phyloP scores from a whole-genome alignment of 2,797 vertebrate species.

The Spinibarbus caldwelli region DNA sequence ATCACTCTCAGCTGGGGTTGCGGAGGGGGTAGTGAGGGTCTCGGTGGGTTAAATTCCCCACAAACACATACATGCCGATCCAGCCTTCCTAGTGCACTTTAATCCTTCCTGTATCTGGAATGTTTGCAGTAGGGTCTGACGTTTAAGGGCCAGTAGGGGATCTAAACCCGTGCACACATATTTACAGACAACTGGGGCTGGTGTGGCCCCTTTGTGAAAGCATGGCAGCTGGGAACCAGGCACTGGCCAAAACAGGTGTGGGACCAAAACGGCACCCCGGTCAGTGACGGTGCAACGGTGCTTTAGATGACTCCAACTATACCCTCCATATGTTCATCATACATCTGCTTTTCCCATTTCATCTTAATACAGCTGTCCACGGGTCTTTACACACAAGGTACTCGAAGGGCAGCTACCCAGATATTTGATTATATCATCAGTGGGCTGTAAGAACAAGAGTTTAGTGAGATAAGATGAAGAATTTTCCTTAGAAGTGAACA shows the following conservation, averaged over 20 bases:
- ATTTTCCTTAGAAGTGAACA: background rate
- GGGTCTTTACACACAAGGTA: background rate
- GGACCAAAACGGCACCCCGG: constrained; percentile 37
- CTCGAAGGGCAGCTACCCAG: background rate
- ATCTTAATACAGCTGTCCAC: background rate
- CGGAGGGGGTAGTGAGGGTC: background rate
- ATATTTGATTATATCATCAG: background rate
- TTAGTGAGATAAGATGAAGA: background rate
- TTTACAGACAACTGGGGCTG: constrained; percentile 51
- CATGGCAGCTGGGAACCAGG: constrained; percentile 38
- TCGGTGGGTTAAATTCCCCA: constrained; percentile 18
- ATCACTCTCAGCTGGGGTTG: constrained; percentile 30
- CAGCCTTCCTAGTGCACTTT: constrained; percentile 25
- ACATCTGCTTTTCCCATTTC: constrained; percentile 12
- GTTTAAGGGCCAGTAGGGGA: constrained; percentile 7
- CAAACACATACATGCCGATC: constrained; percentile 28
- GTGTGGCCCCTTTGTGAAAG: constrained; percentile 23
- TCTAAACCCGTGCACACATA: constrained; percentile 17
- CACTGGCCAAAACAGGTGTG: constrained; percentile 47
- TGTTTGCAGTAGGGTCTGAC: constrained; percentile 54
- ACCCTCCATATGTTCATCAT: constrained; percentile 19
- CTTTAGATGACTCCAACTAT: background rate
- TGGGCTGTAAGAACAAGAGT: background rate
- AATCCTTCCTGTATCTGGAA: constrained; percentile 55
- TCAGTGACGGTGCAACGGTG: background rate